phyloP scores from a whole-genome alignment of 1,140 invertebrate genomes.

The Drosophila ercepeae region DNA sequence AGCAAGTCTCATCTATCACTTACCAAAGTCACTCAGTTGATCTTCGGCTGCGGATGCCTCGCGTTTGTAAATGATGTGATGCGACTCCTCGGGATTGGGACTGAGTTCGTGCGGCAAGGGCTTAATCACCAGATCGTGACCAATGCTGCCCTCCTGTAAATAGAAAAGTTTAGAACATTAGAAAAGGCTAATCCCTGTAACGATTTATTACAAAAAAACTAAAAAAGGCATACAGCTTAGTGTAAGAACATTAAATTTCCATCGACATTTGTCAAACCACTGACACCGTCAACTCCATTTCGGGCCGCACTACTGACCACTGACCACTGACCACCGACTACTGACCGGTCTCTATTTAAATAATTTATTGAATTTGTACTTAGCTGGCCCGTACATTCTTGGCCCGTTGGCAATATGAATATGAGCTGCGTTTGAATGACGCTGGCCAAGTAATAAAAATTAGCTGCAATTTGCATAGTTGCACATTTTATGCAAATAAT shows the following conservation, averaged over 20 bases:
- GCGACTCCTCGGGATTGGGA: conserved; percentile 84
- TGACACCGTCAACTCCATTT: conserved; percentile 39
- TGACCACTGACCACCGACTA: conserved; percentile 4
- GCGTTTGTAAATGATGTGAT: conserved; percentile 88
- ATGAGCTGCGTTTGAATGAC: conserved; percentile 61
- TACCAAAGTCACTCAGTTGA: conserved; percentile 89
- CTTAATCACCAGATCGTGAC: conserved; percentile 93
- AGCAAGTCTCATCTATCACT: conserved; percentile 51
- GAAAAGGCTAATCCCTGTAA: background rate
- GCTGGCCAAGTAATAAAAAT: conserved; percentile 71
- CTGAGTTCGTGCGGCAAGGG: conserved; percentile 88
- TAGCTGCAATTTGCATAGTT: conserved; percentile 75
- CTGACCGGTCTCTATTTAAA: conserved; percentile 24
- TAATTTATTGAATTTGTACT: conserved; percentile 51
- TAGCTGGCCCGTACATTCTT: conserved; percentile 42
- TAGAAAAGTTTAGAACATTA: background rate
- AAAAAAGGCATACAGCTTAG: background rate
- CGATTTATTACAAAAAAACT: background rate
- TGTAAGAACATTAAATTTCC: conserved; percentile 26
- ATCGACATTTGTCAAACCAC: conserved; percentile 52
- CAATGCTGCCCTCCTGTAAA: conserved; percentile 94
- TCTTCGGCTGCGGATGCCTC: conserved; percentile 84
- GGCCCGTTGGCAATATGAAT: conserved; percentile 27
- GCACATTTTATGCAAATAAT: conserved; percentile 75
- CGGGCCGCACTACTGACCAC: conserved; percentile 17